Evolutionary conservation across 2,113 vertebrate species (phyloP).

Genomic region (Narcine bancroftii): DNA sequence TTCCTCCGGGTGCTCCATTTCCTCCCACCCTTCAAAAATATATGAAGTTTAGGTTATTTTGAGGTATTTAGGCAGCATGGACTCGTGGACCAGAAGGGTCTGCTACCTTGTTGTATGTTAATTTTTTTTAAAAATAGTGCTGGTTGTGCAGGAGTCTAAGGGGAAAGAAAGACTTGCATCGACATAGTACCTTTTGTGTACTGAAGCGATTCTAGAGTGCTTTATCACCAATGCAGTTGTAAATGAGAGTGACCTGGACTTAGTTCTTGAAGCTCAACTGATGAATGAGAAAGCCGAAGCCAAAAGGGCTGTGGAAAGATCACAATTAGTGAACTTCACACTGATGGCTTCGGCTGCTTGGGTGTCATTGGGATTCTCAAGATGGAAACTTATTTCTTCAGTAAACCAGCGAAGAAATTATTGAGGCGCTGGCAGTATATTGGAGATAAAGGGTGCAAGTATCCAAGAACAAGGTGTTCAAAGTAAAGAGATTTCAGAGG

Average conservation of each 20-base stretch:
- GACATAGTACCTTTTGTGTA: too few relatives aligned
- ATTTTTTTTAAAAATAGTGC: too few relatives aligned
- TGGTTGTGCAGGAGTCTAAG: background rate
- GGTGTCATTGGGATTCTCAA: background rate
- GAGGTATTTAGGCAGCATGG: too few relatives aligned
- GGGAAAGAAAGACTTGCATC: too few relatives aligned
- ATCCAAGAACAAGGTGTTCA: background rate
- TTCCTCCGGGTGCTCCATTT: too few relatives aligned
- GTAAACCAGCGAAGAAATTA: background rate
- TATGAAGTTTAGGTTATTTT: too few relatives aligned
- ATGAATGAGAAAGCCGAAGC: background rate
- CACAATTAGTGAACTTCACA: background rate
- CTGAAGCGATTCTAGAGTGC: too few relatives aligned
- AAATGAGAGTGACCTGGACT: background rate
- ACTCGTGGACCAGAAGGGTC: too few relatives aligned
- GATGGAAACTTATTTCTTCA: background rate
- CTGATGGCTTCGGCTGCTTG: background rate
- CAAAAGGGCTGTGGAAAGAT: background rate
- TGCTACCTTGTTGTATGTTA: too few relatives aligned
- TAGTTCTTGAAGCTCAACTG: background rate
- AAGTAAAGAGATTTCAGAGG: background rate
- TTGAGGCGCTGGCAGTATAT: background rate
- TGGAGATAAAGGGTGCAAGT: background rate
- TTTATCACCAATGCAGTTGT: too few relatives aligned
- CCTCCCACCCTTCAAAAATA: too few relatives aligned